phyloP scores from a whole-genome alignment of 2,113 vertebrate species.

The Hippocampus abdominalis region DNA sequence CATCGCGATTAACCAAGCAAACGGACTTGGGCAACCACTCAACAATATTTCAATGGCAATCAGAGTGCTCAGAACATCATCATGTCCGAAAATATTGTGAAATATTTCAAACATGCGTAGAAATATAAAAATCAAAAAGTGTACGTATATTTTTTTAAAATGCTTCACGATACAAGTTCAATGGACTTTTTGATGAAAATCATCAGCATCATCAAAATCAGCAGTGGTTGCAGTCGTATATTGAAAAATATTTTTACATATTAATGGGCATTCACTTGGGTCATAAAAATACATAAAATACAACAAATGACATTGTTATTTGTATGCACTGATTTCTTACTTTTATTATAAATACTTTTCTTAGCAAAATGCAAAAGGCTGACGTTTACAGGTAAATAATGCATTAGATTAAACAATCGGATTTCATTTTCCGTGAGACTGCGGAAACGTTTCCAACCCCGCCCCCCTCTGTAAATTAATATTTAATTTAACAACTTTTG shows the following conservation, averaged over 20 bases:
- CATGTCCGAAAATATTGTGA: neutral
- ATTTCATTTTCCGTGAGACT: neutral
- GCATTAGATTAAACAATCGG: neutral
- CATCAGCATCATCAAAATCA: too few species aligned
- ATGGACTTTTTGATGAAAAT: too few species aligned
- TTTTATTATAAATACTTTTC: neutral
- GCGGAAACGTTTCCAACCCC: neutral
- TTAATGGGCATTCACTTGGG: too few species aligned
- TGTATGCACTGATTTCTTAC: neutral
- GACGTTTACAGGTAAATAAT: neutral
- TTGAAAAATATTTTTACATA: too few species aligned
- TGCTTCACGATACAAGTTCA: too few species aligned
- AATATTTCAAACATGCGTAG: neutral
- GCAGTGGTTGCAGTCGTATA: too few species aligned
- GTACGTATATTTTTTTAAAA: too few species aligned
- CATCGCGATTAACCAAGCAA: slow-evolving; percentile 55
- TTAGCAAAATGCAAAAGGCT: neutral
- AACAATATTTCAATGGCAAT: neutral
- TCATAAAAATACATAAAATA: too few species aligned
- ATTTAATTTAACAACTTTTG: slow-evolving; percentile 10
- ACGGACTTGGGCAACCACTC: slow-evolving; percentile 26
- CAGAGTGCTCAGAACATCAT: neutral
- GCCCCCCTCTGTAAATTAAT: slow-evolving; percentile 2
- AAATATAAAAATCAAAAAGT: neutral
- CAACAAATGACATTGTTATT: neutral